Evolutionary conservation across 2,113 vertebrate species (phyloP).

Genomic region (Callaeas wilsoni): DNA sequence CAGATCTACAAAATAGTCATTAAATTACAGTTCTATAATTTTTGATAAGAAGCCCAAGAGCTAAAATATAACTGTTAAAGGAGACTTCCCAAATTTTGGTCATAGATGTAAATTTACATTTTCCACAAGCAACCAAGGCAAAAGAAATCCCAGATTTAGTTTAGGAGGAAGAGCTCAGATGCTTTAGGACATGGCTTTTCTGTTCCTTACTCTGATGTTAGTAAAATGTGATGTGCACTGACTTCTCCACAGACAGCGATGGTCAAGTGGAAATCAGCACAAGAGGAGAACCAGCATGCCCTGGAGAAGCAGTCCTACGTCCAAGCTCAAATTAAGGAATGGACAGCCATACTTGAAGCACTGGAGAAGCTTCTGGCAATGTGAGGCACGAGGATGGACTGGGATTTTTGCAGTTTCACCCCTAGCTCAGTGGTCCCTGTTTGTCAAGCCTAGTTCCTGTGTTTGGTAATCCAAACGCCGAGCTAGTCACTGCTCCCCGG

Average conservation of each 20-base stretch:
- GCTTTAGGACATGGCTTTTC: background rate
- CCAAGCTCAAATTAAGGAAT: constrained; percentile 32
- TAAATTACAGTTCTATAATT: background rate
- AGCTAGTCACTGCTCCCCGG: background rate
- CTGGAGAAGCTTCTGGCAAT: constrained; percentile 52
- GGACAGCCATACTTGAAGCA: background rate
- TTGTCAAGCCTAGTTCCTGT: rapidly evolving
- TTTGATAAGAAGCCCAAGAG: background rate
- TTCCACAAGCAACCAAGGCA: background rate
- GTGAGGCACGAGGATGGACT: background rate
- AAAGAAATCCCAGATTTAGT: background rate
- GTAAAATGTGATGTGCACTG: background rate
- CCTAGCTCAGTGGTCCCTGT: background rate
- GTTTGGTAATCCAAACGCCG: background rate
- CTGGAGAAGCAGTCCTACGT: constrained; percentile 54
- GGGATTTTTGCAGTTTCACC: background rate
- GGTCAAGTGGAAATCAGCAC: constrained; percentile 47
- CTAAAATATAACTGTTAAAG: background rate
- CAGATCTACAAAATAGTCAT: background rate
- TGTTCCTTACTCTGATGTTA: too few species aligned
- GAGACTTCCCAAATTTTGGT: background rate
- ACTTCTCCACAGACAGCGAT: constrained; percentile 43
- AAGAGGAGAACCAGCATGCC: constrained; percentile 24
- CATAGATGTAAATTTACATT: background rate
- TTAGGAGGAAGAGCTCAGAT: background rate